Evolutionary conservation across 1,140 invertebrate species (phyloP), one percentile per base, ranked within the genome.

Genomic region (Popillia japonica): DNA sequence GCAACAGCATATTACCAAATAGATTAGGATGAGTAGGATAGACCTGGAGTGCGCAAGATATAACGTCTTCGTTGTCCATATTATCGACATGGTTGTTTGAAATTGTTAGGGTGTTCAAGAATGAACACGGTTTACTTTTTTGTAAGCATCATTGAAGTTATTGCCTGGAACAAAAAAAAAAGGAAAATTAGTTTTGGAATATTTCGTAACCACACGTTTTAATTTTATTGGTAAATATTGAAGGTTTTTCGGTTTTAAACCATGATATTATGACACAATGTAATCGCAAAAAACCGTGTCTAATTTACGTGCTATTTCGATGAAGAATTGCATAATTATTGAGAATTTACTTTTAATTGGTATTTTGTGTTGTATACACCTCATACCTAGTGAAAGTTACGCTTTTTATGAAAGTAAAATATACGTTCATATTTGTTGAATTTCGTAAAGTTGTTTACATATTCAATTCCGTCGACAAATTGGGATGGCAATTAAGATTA

Each of bases 41-140:
- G 61, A 64, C 10, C 22, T 64, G 61, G 61, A 64, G 11, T 64
- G 23, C 10, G 22, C 20, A 10, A 64, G 61, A 64, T 64, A 64
- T 11, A 27, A 64, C 7, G 72, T 8, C 11, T 73, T 73, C n/a
- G n/a, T 11, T 6, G 40, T 40, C 72, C 72, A 73, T 73, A 42
- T 40, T 73, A 42, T 40, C 72, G 72, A 73, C 72, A 73, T 73
- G 72, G 72, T 34, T 73, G 40, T 11, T 27, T n/a, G 23, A 3
- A 3, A 11, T 22, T 6, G 4, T 17, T 11, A 23, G 61, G 6
- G 61, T 64, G 61, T 64, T 64, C 61, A 64, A 64, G 3, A 8
- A 64, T 27, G 61, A 64, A 64, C 61, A 64, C 61, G 4, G 10
- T 27, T 6, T 64, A 64, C 6, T 64, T n/a, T n/a, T n/a, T 48